Base-by-base conservation (phyloP, 2,113 vertebrate genomes). In the Tachuris rubrigastra region DNA sequence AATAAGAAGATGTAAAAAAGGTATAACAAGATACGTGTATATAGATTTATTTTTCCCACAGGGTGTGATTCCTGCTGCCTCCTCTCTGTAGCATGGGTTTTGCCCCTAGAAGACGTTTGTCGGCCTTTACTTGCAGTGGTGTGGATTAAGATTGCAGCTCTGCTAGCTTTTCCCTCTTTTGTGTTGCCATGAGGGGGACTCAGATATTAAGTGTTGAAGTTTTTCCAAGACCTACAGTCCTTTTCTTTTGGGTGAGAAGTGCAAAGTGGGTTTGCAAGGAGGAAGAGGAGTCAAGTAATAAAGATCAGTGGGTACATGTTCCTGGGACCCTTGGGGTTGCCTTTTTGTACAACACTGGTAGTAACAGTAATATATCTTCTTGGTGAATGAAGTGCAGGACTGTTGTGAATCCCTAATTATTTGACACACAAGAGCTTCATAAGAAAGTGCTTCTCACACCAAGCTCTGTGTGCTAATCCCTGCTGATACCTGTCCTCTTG, bases 21-120 rank as follows among this genome's bases (percentile, higher is more conserved):
- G 47, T 24, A 25, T 31, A 6, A 50, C 0, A 0, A 72, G n/a
- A 44, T 49, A 55, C 10, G 3, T 35, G 17, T 41, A 12, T 55
- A 44, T 47, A 53, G 8, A 31, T 58, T 9, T 35, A 0, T 55
- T 86, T 84, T 87, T 88, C 20, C 25, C 14, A n/a, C n/a, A 49
- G 60, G 12, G 5, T 16, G 1, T 27, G 20, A 66, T 86, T 74
- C 14, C 23, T 76, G 4, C 75, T 68, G 37, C 65, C 75, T 56
- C 0, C 9, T 79, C 6, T 52, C 22, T 58, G 39, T 53, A 67
- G n/a, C 10, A 3, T 28, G 25, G 14, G 3, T 53, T 80, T 42
- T 56, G 20, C 15, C 27, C 28, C 21, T 65, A 31, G 44, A 59
- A 58, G 53, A 68, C 8, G 8, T 73, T 63, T 50, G 21, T 59